phyloP scores from a whole-genome alignment of 2,113 vertebrate species.

The Furnarius figulus region DNA sequence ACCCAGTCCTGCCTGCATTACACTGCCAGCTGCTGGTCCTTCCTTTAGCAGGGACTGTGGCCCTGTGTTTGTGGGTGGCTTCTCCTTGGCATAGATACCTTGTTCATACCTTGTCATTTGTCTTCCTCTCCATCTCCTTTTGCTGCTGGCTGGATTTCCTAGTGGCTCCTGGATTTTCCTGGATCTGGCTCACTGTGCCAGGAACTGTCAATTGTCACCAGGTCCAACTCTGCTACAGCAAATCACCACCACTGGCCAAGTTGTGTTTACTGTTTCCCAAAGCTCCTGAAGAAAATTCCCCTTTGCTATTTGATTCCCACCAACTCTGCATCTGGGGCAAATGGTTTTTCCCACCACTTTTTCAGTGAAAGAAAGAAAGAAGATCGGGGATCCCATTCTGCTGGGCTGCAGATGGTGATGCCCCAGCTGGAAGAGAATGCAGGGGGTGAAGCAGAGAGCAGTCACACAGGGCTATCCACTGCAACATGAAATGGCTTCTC shows the following conservation, averaged over 20 bases:
- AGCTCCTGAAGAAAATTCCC: neutral
- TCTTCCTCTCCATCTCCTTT: neutral
- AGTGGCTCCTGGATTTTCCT: neutral
- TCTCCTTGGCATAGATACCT: fast-evolving
- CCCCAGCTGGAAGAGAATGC: fast-evolving
- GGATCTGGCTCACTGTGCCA: neutral
- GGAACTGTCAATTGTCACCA: neutral
- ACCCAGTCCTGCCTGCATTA: neutral
- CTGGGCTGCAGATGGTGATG: fast-evolving
- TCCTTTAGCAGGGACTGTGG: neutral
- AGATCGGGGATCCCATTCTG: neutral
- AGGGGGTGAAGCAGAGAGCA: neutral
- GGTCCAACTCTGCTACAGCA: fast-evolving
- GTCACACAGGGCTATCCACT: fast-evolving
- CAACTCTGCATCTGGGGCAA: fast-evolving
- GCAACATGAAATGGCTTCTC: neutral
- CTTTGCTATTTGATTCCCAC: neutral
- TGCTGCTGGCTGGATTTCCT: neutral
- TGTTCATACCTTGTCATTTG: fast-evolving
- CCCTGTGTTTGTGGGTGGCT: neutral
- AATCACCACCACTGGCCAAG: neutral
- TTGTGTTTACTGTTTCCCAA: neutral
- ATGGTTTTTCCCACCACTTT: fast-evolving
- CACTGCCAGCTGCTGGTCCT: neutral
- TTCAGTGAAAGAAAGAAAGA: neutral